Percentiles rank a stretch among this genome's conserved stretches.
Evolutionary conservation across 2,113 vertebrate genomes (phyloP).

Genomic region (Oplegnathus fasciatus): DNA sequence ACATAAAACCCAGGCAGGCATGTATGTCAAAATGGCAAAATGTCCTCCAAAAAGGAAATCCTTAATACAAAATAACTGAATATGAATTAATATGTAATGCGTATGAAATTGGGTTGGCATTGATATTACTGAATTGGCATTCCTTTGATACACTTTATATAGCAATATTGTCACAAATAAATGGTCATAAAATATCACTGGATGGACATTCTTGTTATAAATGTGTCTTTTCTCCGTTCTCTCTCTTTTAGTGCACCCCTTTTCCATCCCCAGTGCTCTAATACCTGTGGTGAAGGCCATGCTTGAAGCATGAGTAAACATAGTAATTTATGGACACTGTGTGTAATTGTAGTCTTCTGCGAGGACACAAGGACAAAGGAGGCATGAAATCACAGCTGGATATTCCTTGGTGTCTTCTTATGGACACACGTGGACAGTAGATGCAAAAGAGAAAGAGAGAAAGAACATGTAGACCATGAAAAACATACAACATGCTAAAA

Average conservation of each 20-base stretch:
- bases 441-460: neutral
- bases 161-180: neutral
- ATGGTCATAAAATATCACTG: neutral
- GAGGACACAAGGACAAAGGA: constrained; percentile 40
- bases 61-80: neutral
- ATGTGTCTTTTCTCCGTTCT: constrained; percentile 7
- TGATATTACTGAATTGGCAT: neutral
- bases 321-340: constrained; percentile 58
- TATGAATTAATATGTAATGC: neutral
- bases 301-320: constrained; percentile 55
- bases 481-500: neutral
- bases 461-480: neutral
- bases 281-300: constrained; percentile 22
- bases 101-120: neutral
- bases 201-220: neutral
- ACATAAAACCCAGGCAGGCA: too few species aligned
- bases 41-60: neutral
- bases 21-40: too few species aligned
- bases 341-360: constrained; percentile 56
- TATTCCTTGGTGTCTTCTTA: constrained; percentile 47
- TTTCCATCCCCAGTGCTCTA: neutral
- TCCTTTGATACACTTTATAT: neutral
- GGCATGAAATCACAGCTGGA: constrained; percentile 37
- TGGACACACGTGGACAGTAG: constrained; percentile 18
- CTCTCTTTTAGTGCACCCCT: neutral